Conservation (phyloP, 30 jellyfish, hydroid and myxozoan species). For the Cassiopea xamachana region DNA sequence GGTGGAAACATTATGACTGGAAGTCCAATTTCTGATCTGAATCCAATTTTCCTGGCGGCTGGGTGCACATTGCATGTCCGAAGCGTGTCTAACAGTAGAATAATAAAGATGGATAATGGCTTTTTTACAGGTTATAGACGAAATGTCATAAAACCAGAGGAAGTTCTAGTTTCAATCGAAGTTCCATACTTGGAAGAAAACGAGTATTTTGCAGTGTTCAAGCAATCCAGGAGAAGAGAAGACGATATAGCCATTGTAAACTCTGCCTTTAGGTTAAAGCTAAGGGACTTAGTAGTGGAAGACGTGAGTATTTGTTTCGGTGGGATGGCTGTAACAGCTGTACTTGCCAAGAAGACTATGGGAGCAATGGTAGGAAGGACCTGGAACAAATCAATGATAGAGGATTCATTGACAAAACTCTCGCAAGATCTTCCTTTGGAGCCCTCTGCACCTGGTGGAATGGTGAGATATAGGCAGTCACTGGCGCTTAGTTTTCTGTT, state of each 20-base stretch:
- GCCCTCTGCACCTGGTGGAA: slow-evolving; percentile 51
- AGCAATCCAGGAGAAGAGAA: slow-evolving; percentile 45
- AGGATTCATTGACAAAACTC: slow-evolving; percentile 8
- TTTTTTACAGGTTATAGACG: slow-evolving; percentile 43
- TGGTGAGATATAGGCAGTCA: slow-evolving; percentile 51
- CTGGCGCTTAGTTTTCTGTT: slow-evolving; percentile 46
- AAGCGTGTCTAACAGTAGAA: background rate
- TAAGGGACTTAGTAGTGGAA: slow-evolving; percentile 3
- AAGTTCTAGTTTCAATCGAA: slow-evolving; percentile 24
- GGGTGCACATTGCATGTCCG: slow-evolving; percentile 21
- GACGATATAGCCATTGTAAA: slow-evolving; percentile 47
- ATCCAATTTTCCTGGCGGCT: slow-evolving; percentile 43
- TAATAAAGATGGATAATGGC: slow-evolving; percentile 31
- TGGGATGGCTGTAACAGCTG: slow-evolving; percentile 50
- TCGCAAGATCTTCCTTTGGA: slow-evolving; percentile 22
- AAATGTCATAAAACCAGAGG: slow-evolving; percentile 40
- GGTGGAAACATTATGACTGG: slow-evolving; percentile 53
- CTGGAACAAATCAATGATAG: slow-evolving; percentile 34
- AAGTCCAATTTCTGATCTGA: slow-evolving; percentile 44
- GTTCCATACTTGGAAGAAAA: slow-evolving; percentile 44
- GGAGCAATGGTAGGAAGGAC: slow-evolving; percentile 15
- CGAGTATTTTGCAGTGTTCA: slow-evolving; percentile 20
- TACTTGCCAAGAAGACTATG: slow-evolving; percentile 40
- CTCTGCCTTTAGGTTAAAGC: slow-evolving; percentile 30
- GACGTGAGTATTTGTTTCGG: slow-evolving; percentile 36